phyloP scores from a whole-genome alignment of 2,797 vertebrate species.

The Sphenopsis melanotis region DNA sequence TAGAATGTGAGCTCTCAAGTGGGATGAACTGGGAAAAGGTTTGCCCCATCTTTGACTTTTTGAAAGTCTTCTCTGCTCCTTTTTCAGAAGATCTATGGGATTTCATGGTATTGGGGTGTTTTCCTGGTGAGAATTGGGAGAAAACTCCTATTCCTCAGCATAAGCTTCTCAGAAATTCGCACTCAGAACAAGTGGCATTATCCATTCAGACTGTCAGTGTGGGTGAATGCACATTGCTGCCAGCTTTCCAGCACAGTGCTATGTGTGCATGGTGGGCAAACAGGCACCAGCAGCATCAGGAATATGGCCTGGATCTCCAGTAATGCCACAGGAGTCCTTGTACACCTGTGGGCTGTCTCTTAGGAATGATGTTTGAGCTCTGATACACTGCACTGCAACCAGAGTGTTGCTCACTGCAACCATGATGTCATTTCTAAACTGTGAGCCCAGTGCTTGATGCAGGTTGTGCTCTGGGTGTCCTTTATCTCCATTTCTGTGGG shows the following conservation, averaged over 20 bases:
- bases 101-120: not conserved
- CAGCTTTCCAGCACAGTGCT: not conserved
- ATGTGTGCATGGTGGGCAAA: not conserved
- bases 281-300: not conserved
- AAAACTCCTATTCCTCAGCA: not conserved
- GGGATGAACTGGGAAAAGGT: not conserved
- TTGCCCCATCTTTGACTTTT: not conserved
- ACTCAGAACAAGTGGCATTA: not conserved
- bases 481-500: not conserved
- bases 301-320: not conserved
- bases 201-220: too few species aligned
- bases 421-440: not conserved
- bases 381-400: not conserved
- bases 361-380: not conserved
- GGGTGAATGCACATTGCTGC: not conserved
- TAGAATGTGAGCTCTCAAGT: not conserved
- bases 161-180: not conserved
- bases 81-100: not conserved
- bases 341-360: not conserved
- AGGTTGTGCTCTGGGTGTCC: not conserved
- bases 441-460: not conserved
- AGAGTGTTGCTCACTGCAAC: not conserved
- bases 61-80: not conserved
- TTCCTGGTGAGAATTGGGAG: too few species aligned
- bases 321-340: not conserved